phyloP scores from a whole-genome alignment of 2,888 invertebrate genomes.

The Hirtodrosophila duncani region DNA sequence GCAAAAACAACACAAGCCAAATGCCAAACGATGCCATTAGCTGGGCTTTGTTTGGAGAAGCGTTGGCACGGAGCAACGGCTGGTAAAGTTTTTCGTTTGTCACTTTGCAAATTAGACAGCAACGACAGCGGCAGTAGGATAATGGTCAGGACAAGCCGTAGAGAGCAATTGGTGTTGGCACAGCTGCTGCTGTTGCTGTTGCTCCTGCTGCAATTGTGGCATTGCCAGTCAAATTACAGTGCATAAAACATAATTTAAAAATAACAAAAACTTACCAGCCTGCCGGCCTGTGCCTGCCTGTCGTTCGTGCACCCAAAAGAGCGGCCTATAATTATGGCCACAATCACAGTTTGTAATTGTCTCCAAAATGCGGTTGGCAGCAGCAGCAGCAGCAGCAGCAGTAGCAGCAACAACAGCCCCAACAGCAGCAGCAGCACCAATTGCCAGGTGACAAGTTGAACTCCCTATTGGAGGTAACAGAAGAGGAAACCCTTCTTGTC shows the following conservation, averaged over 20 bases:
- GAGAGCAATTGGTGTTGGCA: no score
- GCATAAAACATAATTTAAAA: slow-evolving; percentile 62
- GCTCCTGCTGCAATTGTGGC: slow-evolving; percentile 23
- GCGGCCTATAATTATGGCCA: slow-evolving; percentile 19
- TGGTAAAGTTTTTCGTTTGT: slow-evolving; percentile 1
- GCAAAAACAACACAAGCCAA: slow-evolving; percentile 28
- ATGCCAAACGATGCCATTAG: no score
- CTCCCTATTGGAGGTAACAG: slow-evolving; percentile 1
- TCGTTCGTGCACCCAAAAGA: slow-evolving; percentile 10
- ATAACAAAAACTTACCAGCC: slow-evolving; percentile 52
- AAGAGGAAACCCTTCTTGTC: background rate
- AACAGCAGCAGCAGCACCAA: slow-evolving; percentile 4
- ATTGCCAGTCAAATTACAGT: slow-evolving; percentile 38
- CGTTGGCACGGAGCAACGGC: slow-evolving; percentile 10
- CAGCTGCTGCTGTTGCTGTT: no score
- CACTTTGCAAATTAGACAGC: slow-evolving; percentile 32
- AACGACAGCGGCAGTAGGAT: slow-evolving; percentile 1
- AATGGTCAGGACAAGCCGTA: no score
- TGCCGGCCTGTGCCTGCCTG: slow-evolving; percentile 6
- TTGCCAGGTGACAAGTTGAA: slow-evolving; percentile 60
- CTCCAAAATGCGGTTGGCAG: slow-evolving; percentile 46
- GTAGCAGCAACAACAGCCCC: no score
- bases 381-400: background rate
- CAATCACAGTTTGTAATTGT: slow-evolving; percentile 65
- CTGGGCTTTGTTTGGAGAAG: slow-evolving; percentile 61